Conservation (phyloP, 2,888 invertebrate species). For the Phyllotreta cruciferae region DNA sequence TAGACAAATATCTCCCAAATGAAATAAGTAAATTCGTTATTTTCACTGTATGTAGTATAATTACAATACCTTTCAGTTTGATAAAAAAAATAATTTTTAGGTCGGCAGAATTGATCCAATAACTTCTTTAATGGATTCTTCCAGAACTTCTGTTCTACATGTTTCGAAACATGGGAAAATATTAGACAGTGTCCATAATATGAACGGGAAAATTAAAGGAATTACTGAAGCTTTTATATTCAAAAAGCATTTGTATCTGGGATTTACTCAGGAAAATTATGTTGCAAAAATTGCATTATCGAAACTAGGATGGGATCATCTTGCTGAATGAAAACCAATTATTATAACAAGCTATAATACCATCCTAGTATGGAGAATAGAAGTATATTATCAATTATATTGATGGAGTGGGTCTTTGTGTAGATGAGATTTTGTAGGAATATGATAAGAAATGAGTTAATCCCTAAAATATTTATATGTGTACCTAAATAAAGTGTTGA, state of each 20-base stretch:
- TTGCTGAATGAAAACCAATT: conserved; percentile 26
- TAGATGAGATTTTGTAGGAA: too few relatives aligned
- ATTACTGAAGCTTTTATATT: conserved; percentile 74
- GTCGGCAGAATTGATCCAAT: conserved; percentile 70
- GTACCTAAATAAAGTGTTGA: too few relatives aligned
- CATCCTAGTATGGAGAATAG: too few relatives aligned
- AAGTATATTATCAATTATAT: too few relatives aligned
- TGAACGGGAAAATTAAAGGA: conserved; percentile 63
- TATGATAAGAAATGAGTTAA: too few relatives aligned
- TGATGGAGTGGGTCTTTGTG: too few relatives aligned
- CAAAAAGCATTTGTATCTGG: conserved; percentile 70
- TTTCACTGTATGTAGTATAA: conserved; percentile 64
- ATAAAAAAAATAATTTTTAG: conserved; percentile 56
- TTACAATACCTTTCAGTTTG: too few relatives aligned
- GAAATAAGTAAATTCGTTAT: conserved; percentile 67
- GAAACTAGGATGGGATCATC: conserved; percentile 58
- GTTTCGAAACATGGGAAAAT: conserved; percentile 77
- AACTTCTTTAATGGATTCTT: conserved; percentile 54
- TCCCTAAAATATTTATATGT: too few relatives aligned
- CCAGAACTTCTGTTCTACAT: conserved; percentile 68
- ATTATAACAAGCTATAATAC: too few relatives aligned
- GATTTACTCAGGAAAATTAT: conserved; percentile 72
- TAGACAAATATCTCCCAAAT: conserved; percentile 72
- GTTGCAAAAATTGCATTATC: conserved; percentile 69
- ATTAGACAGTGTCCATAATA: conserved; percentile 71